Conservation (phyloP, 2,113 vertebrate genomes). For the Xiphias gladius region DNA sequence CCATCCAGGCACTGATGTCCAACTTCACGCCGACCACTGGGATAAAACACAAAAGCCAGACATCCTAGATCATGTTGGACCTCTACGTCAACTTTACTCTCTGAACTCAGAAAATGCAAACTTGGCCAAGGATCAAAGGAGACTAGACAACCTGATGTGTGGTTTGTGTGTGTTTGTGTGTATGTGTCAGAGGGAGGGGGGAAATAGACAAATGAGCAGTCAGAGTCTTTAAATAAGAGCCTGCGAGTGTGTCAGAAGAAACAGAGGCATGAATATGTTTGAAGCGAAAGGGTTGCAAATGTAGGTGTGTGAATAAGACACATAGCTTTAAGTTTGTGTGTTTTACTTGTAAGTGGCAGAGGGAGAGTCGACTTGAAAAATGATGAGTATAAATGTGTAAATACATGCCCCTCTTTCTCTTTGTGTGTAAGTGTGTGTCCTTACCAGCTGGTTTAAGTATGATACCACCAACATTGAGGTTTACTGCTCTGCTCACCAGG, state of each 20-base stretch:
- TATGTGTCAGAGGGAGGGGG: conserved; percentile 43
- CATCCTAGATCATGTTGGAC: conserved; percentile 68
- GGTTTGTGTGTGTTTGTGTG: conserved; percentile 68
- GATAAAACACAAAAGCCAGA: conserved; percentile 78
- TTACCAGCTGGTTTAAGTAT: conserved; percentile 94
- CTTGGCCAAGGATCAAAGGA: conserved; percentile 76
- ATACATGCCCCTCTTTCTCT: neutral
- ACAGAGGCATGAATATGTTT: conserved; percentile 6
- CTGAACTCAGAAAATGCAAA: conserved; percentile 67
- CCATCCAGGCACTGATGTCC: conserved; percentile 90
- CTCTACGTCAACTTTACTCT: conserved; percentile 76
- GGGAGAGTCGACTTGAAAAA: conserved; percentile 21
- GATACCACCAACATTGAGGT: conserved; percentile 87
- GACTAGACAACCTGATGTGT: conserved; percentile 67
- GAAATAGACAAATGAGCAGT: conserved; percentile 50
- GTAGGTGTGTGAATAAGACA: conserved; percentile 34
- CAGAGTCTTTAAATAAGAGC: conserved; percentile 40
- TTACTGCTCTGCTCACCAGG: conserved; percentile 94
- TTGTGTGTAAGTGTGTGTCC: conserved; percentile 17
- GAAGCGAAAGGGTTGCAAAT: conserved; percentile 9
- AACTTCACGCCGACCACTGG: conserved; percentile 96
- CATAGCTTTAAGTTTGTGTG: conserved; percentile 9
- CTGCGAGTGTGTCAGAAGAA: conserved; percentile 34
- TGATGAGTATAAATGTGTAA: neutral
- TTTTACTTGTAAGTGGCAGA: conserved; percentile 29